A percentile compares a stretch with the other conserved stretches of the same genome.
These are phyloP conservation scores for Xanthorhoe designata DNA, from an alignment of 2,888 invertebrate genomes.

Conservation along the genomic window DNA sequence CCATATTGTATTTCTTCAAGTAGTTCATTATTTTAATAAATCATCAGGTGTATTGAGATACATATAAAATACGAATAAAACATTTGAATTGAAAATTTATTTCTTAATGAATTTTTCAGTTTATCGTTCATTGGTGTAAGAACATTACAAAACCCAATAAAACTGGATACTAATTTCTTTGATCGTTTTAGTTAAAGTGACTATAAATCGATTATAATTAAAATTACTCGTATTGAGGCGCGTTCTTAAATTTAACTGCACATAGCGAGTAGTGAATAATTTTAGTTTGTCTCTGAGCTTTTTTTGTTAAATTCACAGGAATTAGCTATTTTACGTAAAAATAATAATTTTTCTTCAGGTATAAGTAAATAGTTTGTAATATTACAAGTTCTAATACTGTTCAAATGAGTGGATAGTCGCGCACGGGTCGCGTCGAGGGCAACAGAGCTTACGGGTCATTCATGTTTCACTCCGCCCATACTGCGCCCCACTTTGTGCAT, in stretches of 20 bases:
- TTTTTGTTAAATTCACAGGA: conserved; percentile 39
- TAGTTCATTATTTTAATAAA: neutral
- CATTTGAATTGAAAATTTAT: no score
- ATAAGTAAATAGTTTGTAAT: conserved; percentile 37
- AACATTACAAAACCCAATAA: conserved; percentile 31
- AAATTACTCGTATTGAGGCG: conserved; percentile 42
- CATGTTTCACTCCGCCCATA: conserved; percentile 71
- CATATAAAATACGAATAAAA: neutral
- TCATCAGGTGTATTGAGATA: neutral
- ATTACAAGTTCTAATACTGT: conserved; percentile 53
- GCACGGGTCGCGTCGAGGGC: conserved; percentile 64
- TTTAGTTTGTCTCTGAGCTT: conserved; percentile 45
- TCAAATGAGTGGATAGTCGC: conserved; percentile 59
- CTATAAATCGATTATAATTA: conserved; percentile 41
- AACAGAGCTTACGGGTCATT: conserved; percentile 67
- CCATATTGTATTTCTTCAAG: neutral
- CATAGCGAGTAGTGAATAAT: conserved; percentile 50
- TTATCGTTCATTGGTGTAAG: no score
- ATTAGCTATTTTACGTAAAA: conserved; percentile 35
- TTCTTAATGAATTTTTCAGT: no score
- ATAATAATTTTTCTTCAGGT: conserved; percentile 32
- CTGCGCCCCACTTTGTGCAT: conserved; percentile 63
- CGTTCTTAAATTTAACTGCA: conserved; percentile 52
- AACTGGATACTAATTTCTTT: conserved; percentile 27
- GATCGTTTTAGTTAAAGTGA: conserved; percentile 44